phyloP scores from a whole-genome alignment of 2,888 invertebrate genomes.

The Calameuta pallipes region DNA sequence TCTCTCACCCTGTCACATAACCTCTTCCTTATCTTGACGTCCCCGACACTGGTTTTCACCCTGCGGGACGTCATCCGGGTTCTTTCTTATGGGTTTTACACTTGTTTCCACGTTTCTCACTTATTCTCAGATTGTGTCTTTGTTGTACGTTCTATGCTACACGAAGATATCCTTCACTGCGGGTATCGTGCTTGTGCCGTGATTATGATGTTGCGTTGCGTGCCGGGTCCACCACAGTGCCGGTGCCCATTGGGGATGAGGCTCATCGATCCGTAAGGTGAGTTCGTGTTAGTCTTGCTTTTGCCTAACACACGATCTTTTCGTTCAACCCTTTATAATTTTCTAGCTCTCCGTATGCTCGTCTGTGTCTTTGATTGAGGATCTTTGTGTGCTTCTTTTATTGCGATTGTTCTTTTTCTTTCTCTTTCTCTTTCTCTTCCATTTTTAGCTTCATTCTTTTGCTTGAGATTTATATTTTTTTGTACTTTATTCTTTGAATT shows the following conservation, averaged over 20 bases:
- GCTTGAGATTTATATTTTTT: not conserved
- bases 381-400: not conserved
- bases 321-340: not conserved
- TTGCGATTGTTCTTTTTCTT: too few relatives aligned
- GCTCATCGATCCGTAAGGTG: conserved; percentile 36
- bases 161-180: not conserved
- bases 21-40: not conserved
- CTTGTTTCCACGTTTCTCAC: not conserved
- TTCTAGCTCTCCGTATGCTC: not conserved
- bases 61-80: not conserved
- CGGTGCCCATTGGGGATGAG: conserved; percentile 26
- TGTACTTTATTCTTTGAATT: not conserved
- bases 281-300: not conserved
- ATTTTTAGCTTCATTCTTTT: not conserved
- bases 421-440: too few relatives aligned
- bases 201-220: conserved; percentile 28
- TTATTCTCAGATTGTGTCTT: not conserved
- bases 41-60: not conserved
- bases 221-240: conserved; percentile 35
- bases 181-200: conserved; percentile 1
- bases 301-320: not conserved
- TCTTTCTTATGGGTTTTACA: not conserved
- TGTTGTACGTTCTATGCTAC: not conserved
- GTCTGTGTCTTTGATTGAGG: not conserved
- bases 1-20: not conserved